A percentile compares a stretch with the other conserved stretches of the same genome.
phyloP scores from a whole-genome alignment of 30 jellyfish, hydroid and myxozoan species.

The Hydractinia echinata region DNA sequence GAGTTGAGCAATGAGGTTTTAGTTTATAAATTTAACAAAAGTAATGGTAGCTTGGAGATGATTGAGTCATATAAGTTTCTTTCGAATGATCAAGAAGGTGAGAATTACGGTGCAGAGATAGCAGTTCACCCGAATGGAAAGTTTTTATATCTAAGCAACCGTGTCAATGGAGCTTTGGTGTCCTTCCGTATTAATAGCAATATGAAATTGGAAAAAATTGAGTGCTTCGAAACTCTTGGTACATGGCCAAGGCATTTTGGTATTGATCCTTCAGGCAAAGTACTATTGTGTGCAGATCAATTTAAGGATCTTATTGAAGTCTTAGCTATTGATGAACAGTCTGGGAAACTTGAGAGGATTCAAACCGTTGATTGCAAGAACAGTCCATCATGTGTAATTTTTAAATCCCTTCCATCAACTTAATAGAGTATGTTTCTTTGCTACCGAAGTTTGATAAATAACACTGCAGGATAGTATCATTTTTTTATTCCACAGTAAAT shows the following conservation, averaged over 20 bases:
- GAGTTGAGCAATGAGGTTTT: slow-evolving; percentile 33
- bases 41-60: slow-evolving; percentile 19
- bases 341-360: slow-evolving; percentile 26
- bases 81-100: neutral
- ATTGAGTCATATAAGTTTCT: slow-evolving; percentile 15
- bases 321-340: slow-evolving; percentile 5
- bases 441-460: too few relatives aligned
- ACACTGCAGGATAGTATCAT: too few relatives aligned
- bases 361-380: slow-evolving; percentile 34
- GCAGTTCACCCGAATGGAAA: slow-evolving; percentile 33
- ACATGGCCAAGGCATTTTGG: slow-evolving; percentile 49
- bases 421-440: neutral
- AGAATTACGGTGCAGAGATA: slow-evolving; percentile 35
- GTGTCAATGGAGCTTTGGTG: slow-evolving; percentile 35
- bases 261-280: slow-evolving; percentile 28
- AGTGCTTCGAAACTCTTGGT: slow-evolving; percentile 4
- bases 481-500: too few relatives aligned
- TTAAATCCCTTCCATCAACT: neutral
- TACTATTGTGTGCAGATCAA: slow-evolving; percentile 42
- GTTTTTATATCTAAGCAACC: slow-evolving; percentile 26
- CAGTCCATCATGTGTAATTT: slow-evolving; percentile 28
- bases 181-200: slow-evolving; percentile 16
- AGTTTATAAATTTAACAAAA: slow-evolving; percentile 1
- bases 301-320: slow-evolving; percentile 27
- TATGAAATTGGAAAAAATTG: slow-evolving; percentile 25